Base-by-base conservation (phyloP, 2,888 invertebrate genomes). In the Caenorhabditis angaria region DNA sequence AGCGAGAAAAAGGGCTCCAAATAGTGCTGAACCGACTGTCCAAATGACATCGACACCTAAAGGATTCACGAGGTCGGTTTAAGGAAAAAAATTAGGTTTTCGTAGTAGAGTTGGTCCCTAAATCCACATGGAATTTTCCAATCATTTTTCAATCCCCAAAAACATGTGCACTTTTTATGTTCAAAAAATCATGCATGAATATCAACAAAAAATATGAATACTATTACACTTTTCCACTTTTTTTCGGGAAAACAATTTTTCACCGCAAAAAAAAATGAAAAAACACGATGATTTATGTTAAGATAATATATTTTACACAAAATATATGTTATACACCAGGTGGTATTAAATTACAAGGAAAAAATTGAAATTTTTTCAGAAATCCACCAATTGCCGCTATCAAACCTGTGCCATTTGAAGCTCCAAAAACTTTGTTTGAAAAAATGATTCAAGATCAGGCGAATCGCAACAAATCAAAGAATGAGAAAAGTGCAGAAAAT, bases 371-470 rank as follows among this genome's bases (percentile, higher is more conserved):
- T 56, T 20, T 56, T 56, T 29, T 6, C 57, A 57, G 57, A 62
- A 53, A 56, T 56, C 18, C 22, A 27, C 54, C 54, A 27, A 4
- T 41, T 14, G 41, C 41, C 18, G 41, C 60, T 4, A 66, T 76
- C 12, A 71, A 72, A 41, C 76, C 79, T n/a, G 76, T 79, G 27
- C 67, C 77, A 29, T 86, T 86, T 65, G 86, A 86, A 58, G 74
- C 81, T 8, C 86, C 86, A 8, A 84, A 85, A 70, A 79, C 82
- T n/a, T 77, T 86, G 14, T 86, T 86, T 69, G 86, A 86, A 63
- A 66, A 67, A 32, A 71, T 71, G 71, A 71, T 71, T 35, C 71
- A 71, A 56, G 71, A 71, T 48, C 71, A 71, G 29, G 71, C 71
- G 32, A 71, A 66, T 27, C 41, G 61, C 25, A 71, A 71, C 50